phyloP scores from a whole-genome alignment of 2,888 invertebrate genomes.

The Dicyrtoma fusca region DNA sequence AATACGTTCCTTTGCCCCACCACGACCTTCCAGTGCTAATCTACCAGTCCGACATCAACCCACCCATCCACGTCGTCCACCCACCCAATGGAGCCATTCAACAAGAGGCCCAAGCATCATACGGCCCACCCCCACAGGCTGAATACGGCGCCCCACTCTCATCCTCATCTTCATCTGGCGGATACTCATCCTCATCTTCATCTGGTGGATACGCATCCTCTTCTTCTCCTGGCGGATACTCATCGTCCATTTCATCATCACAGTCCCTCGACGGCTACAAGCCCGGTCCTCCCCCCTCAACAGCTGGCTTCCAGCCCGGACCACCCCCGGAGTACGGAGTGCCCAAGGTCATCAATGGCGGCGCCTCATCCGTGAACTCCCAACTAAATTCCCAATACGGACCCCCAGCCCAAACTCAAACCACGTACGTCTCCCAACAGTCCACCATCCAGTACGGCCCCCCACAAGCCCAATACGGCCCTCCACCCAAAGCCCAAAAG shows the following conservation, averaged over 20 bases:
- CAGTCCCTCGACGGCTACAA: too few species aligned
- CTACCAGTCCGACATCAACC: slow-evolving; percentile 58
- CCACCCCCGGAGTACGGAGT: slow-evolving; percentile 23
- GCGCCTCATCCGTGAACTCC: neutral
- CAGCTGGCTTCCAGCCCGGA: slow-evolving; percentile 10
- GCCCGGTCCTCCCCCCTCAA: too few species aligned
- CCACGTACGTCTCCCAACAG: neutral
- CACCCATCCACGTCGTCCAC: slow-evolving; percentile 59
- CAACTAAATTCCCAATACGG: neutral
- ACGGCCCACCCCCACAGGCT: slow-evolving; percentile 39
- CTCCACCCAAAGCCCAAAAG: slow-evolving; percentile 42
- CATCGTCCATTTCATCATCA: too few species aligned
- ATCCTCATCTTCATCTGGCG: slow-evolving; percentile 41
- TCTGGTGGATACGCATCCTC: neutral
- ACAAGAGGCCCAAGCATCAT: slow-evolving; percentile 24
- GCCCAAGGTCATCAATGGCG: neutral
- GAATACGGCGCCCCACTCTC: slow-evolving; percentile 35
- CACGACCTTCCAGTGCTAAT: slow-evolving; percentile 60
- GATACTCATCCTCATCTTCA: slow-evolving; percentile 36
- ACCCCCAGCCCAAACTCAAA: neutral
- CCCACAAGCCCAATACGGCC: slow-evolving; percentile 35
- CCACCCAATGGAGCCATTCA: slow-evolving; percentile 49
- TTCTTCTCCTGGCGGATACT: too few species aligned
- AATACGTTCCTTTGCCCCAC: slow-evolving; percentile 60
- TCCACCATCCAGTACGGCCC: neutral